Evolutionary conservation across 1,140 invertebrate genomes (phyloP), one percentile per base, ranked within the genome.

Genomic region (Pissodes strobi): DNA sequence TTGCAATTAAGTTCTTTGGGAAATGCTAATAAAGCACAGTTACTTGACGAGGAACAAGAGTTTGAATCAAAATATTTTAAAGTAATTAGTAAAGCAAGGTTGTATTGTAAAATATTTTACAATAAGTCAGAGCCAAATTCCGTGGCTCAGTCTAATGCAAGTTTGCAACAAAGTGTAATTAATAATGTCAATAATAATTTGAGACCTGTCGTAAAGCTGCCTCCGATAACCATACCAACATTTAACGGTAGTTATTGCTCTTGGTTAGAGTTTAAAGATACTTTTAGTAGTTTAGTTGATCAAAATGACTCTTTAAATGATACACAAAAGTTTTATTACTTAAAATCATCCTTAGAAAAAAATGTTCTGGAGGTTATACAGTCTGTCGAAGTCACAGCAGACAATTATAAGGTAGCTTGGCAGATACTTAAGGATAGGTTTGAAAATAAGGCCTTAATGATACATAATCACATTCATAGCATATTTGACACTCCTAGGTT

Each of bases 211-310:
- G 37, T 60, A 21, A 61, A 61, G 18, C 27, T 61, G 58, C 59
- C 59, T 10, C 8, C 49, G 8, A 61, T 61, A 23, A 15, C 58
- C 34, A 58, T 37, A 34, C 53, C 46, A 61, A 65, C 34, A n/a
- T 70, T 66, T 46, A 37, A 52, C n/a, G 72, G 71, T 1, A 53
- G 64, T 23, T 69, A 53, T 41, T 30, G 25, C 22, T 65, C 73
- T 15, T 79, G 77, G 75, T 27, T 71, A 21, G 68, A 69, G 25
- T 79, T 79, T 68, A 65, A 61, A 9, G 72, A n/a, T n/a, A n/a
- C n/a, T n/a, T n/a, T n/a, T n/a, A 76, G 25, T 27, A 9, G 25
- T 27, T 27, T 27, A 27, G 25, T 27, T 3, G 9, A 27, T 27
- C 25, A 27, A 19, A 41, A 41, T n/a, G 15, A 30, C 27, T 15